phyloP scores from a whole-genome alignment of 1,140 invertebrate species.

The Temnothorax longispinosus region DNA sequence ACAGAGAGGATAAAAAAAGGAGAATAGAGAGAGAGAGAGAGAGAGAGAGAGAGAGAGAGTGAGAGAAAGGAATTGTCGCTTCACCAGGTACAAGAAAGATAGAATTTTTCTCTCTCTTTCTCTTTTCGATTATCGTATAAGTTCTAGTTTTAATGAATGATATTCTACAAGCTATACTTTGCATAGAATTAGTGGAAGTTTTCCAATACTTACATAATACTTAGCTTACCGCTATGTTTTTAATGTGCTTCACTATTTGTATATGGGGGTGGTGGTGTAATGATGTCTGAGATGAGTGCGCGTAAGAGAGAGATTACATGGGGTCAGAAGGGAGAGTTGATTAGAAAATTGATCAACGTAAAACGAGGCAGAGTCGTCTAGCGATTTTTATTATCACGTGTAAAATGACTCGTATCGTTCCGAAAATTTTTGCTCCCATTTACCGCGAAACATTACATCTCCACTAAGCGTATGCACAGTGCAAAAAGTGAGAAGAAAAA shows the following conservation, averaged over 20 bases:
- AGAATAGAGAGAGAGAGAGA: not conserved
- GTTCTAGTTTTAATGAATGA: slow-evolving; percentile 72
- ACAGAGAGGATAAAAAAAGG: not conserved
- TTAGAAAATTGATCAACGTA: not conserved
- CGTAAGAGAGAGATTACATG: slow-evolving; percentile 18
- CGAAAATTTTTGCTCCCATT: slow-evolving; percentile 41
- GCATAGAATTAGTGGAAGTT: slow-evolving; percentile 95
- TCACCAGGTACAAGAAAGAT: not conserved
- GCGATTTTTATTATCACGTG: slow-evolving; percentile 36
- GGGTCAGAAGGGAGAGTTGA: not conserved
- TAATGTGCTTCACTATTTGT: slow-evolving; percentile 75
- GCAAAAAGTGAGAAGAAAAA: slow-evolving; percentile 48
- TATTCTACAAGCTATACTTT: slow-evolving; percentile 93
- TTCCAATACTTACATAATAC: slow-evolving; percentile 86
- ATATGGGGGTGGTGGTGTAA: slow-evolving; percentile 65
- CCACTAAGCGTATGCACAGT: slow-evolving; percentile 68
- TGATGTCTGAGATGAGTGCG: slow-evolving; percentile 45
- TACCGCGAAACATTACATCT: slow-evolving; percentile 62
- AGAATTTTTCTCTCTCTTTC: not conserved
- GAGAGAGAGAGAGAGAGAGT: no score
- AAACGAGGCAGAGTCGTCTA: not conserved
- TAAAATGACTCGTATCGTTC: slow-evolving; percentile 22
- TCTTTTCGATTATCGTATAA: slow-evolving; percentile 51
- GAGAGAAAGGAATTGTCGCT: not conserved
- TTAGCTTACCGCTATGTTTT: slow-evolving; percentile 80